Evolutionary conservation across 2,888 invertebrate species (phyloP).

Genomic region (Eulithis testata): DNA sequence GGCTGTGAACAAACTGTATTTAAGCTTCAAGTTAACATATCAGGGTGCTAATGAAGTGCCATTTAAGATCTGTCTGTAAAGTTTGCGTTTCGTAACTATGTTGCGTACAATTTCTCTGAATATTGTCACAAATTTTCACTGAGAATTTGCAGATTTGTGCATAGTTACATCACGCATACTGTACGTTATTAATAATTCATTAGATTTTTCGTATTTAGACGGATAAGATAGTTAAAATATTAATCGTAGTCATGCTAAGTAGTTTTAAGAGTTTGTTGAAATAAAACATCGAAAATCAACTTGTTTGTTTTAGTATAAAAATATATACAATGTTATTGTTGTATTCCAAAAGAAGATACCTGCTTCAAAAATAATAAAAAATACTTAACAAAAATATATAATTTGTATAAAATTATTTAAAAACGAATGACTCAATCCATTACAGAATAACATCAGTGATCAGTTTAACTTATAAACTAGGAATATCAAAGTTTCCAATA

Average conservation of each 20-base stretch:
- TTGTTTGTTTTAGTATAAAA: neutral
- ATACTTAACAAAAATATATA: conserved; percentile 38
- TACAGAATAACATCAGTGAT: neutral
- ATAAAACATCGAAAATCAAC: conserved; percentile 38
- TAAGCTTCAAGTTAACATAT: conserved; percentile 38
- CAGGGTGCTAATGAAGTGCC: conserved; percentile 53
- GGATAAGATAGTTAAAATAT: conserved; percentile 10
- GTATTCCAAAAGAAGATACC: too few relatives aligned
- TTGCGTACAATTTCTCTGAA: neutral
- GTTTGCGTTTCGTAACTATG: conserved; percentile 10
- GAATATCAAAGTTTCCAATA: neutral
- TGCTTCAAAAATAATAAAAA: conserved; percentile 13
- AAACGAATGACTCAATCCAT: neutral
- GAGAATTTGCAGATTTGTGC: conserved; percentile 3
- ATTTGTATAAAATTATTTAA: conserved; percentile 21
- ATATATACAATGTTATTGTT: conserved; percentile 2
- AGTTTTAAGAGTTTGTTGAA: conserved; percentile 37
- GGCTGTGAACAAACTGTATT: conserved; percentile 70
- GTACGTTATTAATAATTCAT: conserved; percentile 1
- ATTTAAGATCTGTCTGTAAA: conserved; percentile 56
- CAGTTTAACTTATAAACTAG: conserved; percentile 6
- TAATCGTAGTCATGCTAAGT: conserved; percentile 1
- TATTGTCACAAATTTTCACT: neutral
- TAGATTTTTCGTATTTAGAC: conserved; percentile 13
- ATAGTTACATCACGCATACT: conserved; percentile 9